Percentiles rank a stretch among this genome's conserved stretches.
Evolutionary conservation across 2,888 invertebrate species (phyloP).

Genomic region (Steinernema scapterisci): DNA sequence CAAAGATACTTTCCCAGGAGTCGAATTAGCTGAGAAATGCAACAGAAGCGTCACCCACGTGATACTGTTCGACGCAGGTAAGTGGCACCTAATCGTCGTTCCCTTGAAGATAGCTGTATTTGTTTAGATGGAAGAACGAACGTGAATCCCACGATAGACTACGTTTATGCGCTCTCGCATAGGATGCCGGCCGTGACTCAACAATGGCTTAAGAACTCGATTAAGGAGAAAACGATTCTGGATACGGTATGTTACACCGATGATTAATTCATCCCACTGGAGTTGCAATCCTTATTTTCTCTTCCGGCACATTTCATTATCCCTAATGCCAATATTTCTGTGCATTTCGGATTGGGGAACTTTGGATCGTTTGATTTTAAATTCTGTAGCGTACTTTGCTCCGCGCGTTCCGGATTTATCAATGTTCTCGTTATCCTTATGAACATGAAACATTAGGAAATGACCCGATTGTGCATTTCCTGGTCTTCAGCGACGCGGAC

Average conservation of each 20-base stretch:
- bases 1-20: background rate
- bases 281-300: background rate
- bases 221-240: background rate
- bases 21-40: background rate
- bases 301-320: background rate
- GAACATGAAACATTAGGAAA: too few species aligned
- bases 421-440: too few species aligned
- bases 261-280: background rate
- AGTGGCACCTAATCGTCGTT: background rate
- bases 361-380: background rate
- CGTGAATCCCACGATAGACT: background rate
- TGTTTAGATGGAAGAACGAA: too few species aligned
- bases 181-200: background rate
- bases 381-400: background rate
- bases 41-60: background rate
- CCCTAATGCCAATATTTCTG: background rate
- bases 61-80: background rate
- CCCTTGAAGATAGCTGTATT: too few species aligned
- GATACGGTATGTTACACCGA: constrained; percentile 11
- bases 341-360: background rate
- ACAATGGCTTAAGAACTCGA: background rate
- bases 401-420: background rate
- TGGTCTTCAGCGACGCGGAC: too few species aligned
- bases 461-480: too few species aligned
- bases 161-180: background rate